Conservation (phyloP, 2,888 invertebrate genomes). For the Eulithis testata region DNA sequence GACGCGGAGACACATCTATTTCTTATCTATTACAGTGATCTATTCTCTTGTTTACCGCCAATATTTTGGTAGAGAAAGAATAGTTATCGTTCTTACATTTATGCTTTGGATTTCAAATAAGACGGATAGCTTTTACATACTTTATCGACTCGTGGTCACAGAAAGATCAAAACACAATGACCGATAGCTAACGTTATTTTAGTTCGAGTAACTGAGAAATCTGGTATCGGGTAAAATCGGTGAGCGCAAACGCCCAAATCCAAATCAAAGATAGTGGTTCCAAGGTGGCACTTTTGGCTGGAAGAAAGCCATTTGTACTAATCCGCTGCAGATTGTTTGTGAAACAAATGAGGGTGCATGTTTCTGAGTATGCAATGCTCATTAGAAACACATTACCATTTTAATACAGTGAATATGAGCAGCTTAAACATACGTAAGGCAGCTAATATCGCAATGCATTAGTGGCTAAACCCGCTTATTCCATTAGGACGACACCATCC, state of each 20-base stretch:
- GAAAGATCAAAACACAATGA: too few relatives aligned
- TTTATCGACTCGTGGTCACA: too few relatives aligned
- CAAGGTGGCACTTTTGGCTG: too few relatives aligned
- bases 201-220: too few relatives aligned
- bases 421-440: neutral
- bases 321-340: neutral
- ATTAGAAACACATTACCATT: neutral
- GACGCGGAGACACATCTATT: conserved; percentile 12
- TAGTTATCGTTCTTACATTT: conserved; percentile 18
- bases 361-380: neutral
- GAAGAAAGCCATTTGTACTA: neutral
- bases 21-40: conserved; percentile 19
- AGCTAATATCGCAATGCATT: conserved; percentile 14
- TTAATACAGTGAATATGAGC: neutral
- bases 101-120: conserved; percentile 19
- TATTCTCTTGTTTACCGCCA: conserved; percentile 31
- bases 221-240: too few relatives aligned
- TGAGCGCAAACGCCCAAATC: too few relatives aligned
- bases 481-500: neutral
- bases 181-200: too few relatives aligned
- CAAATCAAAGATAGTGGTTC: too few relatives aligned
- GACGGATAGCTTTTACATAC: conserved; percentile 3
- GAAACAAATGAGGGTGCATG: conserved; percentile 1
- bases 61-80: conserved; percentile 21
- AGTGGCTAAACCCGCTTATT: conserved; percentile 10